Evolutionary conservation across 2,797 vertebrate species (phyloP), one percentile per base, ranked within the genome.

Genomic region (Liasis olivaceus): DNA sequence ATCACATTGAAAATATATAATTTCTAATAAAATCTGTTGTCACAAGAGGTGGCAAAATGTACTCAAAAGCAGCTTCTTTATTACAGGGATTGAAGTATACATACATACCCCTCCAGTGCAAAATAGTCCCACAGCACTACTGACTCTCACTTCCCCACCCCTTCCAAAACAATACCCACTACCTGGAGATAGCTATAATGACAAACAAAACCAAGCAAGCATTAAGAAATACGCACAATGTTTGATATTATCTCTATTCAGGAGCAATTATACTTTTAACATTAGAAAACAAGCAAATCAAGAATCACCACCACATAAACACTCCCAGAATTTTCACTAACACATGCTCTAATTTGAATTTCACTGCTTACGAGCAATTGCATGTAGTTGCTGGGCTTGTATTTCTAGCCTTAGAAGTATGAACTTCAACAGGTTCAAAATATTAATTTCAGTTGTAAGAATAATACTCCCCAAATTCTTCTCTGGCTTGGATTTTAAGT

Each of bases 61-160:
- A 85, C 91, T 88, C 85, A 92, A 84, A 92, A 92, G 89, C 72
- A 94, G 89, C 85, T 88, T 66, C 89, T 93, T 92, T 92, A 92
- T 93, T 92, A 62, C 56, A 93, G 85, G 84, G 86, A 66, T 54
- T 85, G 60, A 81, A 92, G 88, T 87, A 90, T 64, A 94, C 66
- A 93, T 88, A 90, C 56, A 84, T 90, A 94, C 85, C 60, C 42
- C 56, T 89, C 86, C 69, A 85, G 62, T 92, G 86, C 90, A 88
- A 92, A 90, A 64, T 28, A 88, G 42, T 8, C 72, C 62, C 86
- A 56, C 87, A 92, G 84, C 54, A 90, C 88, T 64, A 66, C 66
- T 85, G 64, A 31, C 24, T 87, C 20, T 87, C 88, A 85, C 31
- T 56, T 64, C 51, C 59, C 64, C 88, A 89, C 15, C 11, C 42